A percentile compares a stretch with the other conserved stretches of the same genome.
Evolutionary conservation across 1,140 invertebrate species (phyloP).

Genomic region (Drosophila guanche): DNA sequence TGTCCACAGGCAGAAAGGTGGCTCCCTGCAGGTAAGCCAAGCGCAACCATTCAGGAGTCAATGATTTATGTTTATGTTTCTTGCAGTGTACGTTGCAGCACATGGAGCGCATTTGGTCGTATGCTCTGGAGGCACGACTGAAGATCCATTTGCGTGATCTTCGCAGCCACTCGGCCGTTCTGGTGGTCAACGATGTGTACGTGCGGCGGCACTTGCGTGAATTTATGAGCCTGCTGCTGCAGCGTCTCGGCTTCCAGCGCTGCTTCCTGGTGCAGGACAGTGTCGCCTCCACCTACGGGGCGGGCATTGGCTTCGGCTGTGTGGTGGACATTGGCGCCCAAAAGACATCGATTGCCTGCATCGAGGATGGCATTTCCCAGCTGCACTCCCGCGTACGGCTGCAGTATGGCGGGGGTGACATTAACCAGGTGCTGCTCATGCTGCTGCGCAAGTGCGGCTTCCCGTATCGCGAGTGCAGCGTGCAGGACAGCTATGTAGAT

Average conservation of each 20-base stretch:
- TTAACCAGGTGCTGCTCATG: slow-evolving; percentile 93
- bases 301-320: slow-evolving; percentile 95
- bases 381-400: slow-evolving; percentile 92
- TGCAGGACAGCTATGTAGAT: slow-evolving; percentile 88
- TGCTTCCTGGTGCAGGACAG: slow-evolving; percentile 94
- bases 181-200: slow-evolving; percentile 96
- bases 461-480: slow-evolving; percentile 91
- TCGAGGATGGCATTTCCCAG: slow-evolving; percentile 97
- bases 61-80: no score
- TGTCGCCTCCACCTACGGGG: slow-evolving; percentile 96
- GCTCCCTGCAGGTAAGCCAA: slow-evolving; percentile 87
- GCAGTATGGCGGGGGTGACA: slow-evolving; percentile 95
- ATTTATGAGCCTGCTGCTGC: slow-evolving; percentile 91
- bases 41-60: no score
- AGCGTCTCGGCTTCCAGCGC: slow-evolving; percentile 93
- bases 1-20: slow-evolving; percentile 91
- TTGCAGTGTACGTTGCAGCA: slow-evolving; percentile 89
- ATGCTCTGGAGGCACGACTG: slow-evolving; percentile 90
- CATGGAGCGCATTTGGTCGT: slow-evolving; percentile 94
- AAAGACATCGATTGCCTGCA: slow-evolving; percentile 97
- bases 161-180: slow-evolving; percentile 92
- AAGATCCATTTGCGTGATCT: slow-evolving; percentile 87
- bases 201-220: slow-evolving; percentile 94
- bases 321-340: slow-evolving; percentile 98
- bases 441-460: slow-evolving; percentile 94